Evolutionary conservation across 2,888 invertebrate species (phyloP), one percentile per base, ranked within the genome.

Genomic region (Dinocampus coccinellae): DNA sequence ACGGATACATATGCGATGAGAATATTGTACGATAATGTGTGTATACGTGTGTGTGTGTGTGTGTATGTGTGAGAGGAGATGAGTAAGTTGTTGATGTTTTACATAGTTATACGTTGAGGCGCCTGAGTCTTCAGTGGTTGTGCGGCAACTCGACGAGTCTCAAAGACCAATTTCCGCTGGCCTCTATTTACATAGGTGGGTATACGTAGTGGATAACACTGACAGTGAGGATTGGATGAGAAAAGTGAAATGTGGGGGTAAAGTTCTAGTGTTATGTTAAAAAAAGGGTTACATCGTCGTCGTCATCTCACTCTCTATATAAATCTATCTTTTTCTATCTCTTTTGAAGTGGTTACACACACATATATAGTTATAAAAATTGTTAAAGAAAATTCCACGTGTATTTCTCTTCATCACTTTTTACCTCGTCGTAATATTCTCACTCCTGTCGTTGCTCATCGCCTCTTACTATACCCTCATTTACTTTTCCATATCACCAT

Each of bases 141-240:
- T 34, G 55, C 58, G 16, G 58, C 60, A 33, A 66, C 67, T 76
- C 78, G 47, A 47, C 47, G 78, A 78, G 80, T 81, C 82, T 82
- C 84, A 83, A 85, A 84, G 84, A 84, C 85, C 85, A 84, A 85
- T 85, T 85, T 85, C 85, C 86, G 84, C 76, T 77, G 81, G 81
- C 80, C 79, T 82, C 80, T 85, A 85, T 86, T 85, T 85, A 84
- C 84, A 85, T 85, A 85, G 84, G 82, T 82, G 80, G 81, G 78
- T 83, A 83, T 81, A 82, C 82, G 77, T 75, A 76, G 82, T 79
- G 82, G 80, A 82, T 84, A 83, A 84, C 83, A 82, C 79, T n/a
- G n/a, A n/a, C n/a, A n/a, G n/a, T n/a, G n/a, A n/a, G n/a, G n/a
- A n/a, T n/a, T n/a, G n/a, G n/a, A n/a, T n/a, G n/a, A n/a, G n/a